These are phyloP conservation scores for Phoronis australis DNA, from an alignment of 2,888 invertebrate genomes.

Conservation along the genomic window DNA sequence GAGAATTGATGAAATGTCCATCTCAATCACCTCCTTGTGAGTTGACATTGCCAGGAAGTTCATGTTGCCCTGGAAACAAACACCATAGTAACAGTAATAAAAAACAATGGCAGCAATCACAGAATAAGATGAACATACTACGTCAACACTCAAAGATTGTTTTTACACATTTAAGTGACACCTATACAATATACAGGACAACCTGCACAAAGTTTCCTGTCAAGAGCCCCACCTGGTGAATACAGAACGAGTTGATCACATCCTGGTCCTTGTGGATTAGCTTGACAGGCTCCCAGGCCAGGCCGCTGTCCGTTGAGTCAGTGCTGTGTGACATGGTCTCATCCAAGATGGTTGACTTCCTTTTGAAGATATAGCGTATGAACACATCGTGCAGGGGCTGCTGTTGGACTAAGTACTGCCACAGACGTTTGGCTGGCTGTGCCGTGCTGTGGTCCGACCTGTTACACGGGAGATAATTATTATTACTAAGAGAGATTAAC, in stretches of 20 bases:
- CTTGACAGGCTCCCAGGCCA: constrained; percentile 60
- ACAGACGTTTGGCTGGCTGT: constrained; percentile 66
- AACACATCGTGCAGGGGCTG: constrained; percentile 90
- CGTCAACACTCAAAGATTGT: no score
- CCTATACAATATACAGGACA: no score
- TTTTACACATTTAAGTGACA: no score
- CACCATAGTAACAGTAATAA: no score
- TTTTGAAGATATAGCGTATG: constrained; percentile 81
- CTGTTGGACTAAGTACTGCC: constrained; percentile 89
- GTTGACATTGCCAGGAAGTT: constrained; percentile 79
- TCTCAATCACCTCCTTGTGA: constrained; percentile 93
- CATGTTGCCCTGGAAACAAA: constrained; percentile 43
- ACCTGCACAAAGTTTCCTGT: no score
- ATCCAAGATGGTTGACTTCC: constrained; percentile 10
- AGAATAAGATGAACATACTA: no score
- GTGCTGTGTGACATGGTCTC: no score
- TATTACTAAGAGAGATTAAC: no score
- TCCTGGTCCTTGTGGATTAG: constrained; percentile 99
- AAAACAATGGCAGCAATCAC: no score
- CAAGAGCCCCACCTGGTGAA: constrained; percentile 71
- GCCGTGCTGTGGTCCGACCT: constrained; percentile 59
- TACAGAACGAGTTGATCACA: constrained; percentile 92
- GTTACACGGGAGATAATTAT: no score
- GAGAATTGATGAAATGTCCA: constrained; percentile 88
- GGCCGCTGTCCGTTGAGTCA: no score